These are phyloP conservation scores for Callopanchax toddi DNA, from an alignment of 2,113 vertebrate species.

Conservation along the genomic window DNA sequence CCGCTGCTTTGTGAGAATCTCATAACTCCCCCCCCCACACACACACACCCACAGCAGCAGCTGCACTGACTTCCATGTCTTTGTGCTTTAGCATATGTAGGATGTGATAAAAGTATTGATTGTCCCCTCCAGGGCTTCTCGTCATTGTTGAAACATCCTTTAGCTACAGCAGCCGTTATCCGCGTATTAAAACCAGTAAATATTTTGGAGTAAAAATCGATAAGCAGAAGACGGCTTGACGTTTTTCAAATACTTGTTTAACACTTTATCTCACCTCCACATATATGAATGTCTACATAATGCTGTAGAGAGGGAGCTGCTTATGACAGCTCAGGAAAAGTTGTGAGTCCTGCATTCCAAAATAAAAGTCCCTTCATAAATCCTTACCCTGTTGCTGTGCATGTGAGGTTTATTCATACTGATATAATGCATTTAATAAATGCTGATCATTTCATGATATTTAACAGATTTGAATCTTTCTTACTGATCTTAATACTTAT, in stretches of 20 bases:
- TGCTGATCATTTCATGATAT: no score
- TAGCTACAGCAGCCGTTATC: not conserved
- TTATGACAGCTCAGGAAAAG: constrained; percentile 21
- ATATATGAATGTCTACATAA: constrained; percentile 38
- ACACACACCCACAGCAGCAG: constrained; percentile 13
- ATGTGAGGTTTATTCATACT: constrained; percentile 58
- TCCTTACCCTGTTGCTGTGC: constrained; percentile 23
- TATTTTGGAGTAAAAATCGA: constrained; percentile 52
- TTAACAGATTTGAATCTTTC: constrained; percentile 10
- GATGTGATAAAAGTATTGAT: constrained; percentile 56
- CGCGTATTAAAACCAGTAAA: constrained; percentile 52
- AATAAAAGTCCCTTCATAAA: constrained; percentile 31
- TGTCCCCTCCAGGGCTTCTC: constrained; percentile 24
- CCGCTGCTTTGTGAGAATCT: constrained; percentile 55
- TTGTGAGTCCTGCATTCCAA: constrained; percentile 28
- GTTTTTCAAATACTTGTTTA: constrained; percentile 38
- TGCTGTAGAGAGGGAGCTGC: constrained; percentile 11
- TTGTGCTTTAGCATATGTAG: constrained; percentile 19
- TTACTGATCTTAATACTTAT: not conserved
- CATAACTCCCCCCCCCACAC: constrained; percentile 45
- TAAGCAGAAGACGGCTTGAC: constrained; percentile 33
- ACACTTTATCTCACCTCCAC: constrained; percentile 24
- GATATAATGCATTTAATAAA: no score
- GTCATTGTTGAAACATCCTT: constrained; percentile 25
- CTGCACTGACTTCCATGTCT: constrained; percentile 29